Evolutionary conservation across 2,113 vertebrate genomes (phyloP).

Genomic region (Enhydra lutris): DNA sequence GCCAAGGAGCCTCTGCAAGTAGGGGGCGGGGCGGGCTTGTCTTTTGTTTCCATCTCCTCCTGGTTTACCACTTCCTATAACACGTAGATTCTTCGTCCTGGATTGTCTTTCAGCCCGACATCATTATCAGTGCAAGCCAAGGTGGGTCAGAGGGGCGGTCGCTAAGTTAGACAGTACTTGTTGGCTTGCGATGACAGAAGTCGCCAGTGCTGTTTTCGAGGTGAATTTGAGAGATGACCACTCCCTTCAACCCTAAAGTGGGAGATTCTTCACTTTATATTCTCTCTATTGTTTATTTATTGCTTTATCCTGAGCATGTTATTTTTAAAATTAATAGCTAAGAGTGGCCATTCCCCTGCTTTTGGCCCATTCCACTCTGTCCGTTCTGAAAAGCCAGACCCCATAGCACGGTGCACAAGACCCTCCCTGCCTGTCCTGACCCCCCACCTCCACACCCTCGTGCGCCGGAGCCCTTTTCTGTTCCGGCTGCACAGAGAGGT

Average conservation of each 20-base stretch:
- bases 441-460: rapidly evolving
- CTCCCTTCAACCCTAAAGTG: not conserved
- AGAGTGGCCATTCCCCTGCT: not conserved
- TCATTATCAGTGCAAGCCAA: conserved; percentile 99
- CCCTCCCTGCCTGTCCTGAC: not conserved
- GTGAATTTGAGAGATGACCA: not conserved
- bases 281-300: not conserved
- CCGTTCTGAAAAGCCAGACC: not conserved
- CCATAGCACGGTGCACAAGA: rapidly evolving
- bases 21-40: not conserved
- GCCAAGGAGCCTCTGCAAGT: not conserved
- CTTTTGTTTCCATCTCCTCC: not conserved
- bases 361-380: not conserved
- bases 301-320: not conserved
- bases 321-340: not conserved
- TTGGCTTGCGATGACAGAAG: too few relatives aligned
- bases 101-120: conserved; percentile 99
- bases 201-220: not conserved
- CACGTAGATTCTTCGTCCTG: conserved; percentile 94
- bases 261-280: not conserved
- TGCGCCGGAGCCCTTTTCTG: not conserved
- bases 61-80: conserved; percentile 78
- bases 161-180: not conserved
- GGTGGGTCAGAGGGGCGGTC: conserved; percentile 79
- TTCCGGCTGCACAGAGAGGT: rapidly evolving